Evolutionary conservation across 1,140 invertebrate species (phyloP).

Genomic region (Drosophila arizonae): DNA sequence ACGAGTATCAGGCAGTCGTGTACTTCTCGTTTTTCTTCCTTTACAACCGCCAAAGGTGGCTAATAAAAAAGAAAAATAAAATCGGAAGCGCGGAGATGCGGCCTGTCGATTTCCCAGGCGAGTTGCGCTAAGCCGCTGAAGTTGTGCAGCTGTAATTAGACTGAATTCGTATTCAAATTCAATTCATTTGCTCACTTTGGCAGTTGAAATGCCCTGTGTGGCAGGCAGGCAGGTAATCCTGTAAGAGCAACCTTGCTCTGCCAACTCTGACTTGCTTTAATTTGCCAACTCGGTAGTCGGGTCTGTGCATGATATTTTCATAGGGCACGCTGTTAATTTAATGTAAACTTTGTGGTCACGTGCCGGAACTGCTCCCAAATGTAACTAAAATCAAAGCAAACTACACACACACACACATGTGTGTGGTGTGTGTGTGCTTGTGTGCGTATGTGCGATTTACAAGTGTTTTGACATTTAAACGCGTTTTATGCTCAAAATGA

Average conservation of each 20-base stretch:
- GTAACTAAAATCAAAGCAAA: conserved; percentile 72
- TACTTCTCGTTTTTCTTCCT: too few relatives aligned
- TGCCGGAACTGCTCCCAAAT: conserved; percentile 45
- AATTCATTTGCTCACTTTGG: conserved; percentile 37
- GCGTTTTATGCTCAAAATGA: conserved; percentile 64
- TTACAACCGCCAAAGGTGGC: conserved; percentile 29
- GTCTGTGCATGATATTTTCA: conserved; percentile 33
- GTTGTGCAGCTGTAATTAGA: conserved; percentile 66
- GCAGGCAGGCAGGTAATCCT: conserved; percentile 16
- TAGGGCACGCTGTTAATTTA: conserved; percentile 62
- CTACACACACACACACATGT: conserved; percentile 37
- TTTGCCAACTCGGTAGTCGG: conserved; percentile 40
- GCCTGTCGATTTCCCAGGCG: conserved; percentile 75
- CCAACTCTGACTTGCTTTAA: conserved; percentile 18
- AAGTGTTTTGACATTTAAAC: conserved; percentile 78
- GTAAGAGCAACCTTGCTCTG: not conserved
- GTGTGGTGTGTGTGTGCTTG: conserved; percentile 20
- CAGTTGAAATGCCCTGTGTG: not conserved
- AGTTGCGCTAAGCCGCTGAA: conserved; percentile 65
- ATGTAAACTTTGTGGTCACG: conserved; percentile 78
- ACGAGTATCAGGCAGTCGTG: too few relatives aligned
- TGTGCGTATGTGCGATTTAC: conserved; percentile 24
- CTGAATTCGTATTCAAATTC: conserved; percentile 30
- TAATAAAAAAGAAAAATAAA: conserved; percentile 23
- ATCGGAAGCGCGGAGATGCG: conserved; percentile 11